Evolutionary conservation across 2,113 vertebrate species (phyloP).

Genomic region (Rattus rattus): DNA sequence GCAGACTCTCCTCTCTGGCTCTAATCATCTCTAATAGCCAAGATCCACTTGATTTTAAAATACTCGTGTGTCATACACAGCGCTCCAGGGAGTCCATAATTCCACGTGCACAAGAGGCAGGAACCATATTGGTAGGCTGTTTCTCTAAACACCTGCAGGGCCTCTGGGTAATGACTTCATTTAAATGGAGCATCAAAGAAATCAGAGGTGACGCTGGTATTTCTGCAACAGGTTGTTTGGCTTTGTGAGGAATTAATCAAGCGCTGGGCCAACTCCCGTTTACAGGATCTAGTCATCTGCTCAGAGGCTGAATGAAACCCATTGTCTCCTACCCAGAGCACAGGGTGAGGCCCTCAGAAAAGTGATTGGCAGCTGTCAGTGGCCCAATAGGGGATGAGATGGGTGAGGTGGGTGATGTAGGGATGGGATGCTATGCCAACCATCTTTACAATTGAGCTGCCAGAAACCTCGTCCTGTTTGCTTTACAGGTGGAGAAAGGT

Average conservation of each 20-base stretch:
- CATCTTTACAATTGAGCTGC: neutral
- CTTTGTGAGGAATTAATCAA: neutral
- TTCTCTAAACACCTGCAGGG: conserved; percentile 51
- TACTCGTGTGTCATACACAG: neutral
- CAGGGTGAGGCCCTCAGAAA: neutral
- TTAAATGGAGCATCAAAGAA: conserved; percentile 28
- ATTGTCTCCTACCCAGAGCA: neutral
- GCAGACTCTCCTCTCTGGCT: neutral
- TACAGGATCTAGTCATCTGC: neutral
- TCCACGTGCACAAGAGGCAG: neutral
- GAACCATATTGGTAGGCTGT: neutral
- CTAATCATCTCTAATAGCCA: neutral
- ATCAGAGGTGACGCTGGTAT: neutral
- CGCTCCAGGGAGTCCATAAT: neutral
- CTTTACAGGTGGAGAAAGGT: neutral
- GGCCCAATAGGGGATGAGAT: neutral
- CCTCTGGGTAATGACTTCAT: conserved; percentile 39
- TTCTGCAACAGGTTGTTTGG: neutral
- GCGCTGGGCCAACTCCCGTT: neutral
- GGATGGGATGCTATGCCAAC: neutral
- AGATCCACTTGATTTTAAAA: neutral
- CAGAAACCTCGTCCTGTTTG: neutral
- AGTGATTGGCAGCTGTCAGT: neutral
- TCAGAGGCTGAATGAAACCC: neutral
- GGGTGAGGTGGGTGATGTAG: neutral